Percentiles rank a stretch among this genome's conserved stretches.
Evolutionary conservation across 2,113 vertebrate genomes (phyloP).

Genomic region (Orthonyx spaldingii): DNA sequence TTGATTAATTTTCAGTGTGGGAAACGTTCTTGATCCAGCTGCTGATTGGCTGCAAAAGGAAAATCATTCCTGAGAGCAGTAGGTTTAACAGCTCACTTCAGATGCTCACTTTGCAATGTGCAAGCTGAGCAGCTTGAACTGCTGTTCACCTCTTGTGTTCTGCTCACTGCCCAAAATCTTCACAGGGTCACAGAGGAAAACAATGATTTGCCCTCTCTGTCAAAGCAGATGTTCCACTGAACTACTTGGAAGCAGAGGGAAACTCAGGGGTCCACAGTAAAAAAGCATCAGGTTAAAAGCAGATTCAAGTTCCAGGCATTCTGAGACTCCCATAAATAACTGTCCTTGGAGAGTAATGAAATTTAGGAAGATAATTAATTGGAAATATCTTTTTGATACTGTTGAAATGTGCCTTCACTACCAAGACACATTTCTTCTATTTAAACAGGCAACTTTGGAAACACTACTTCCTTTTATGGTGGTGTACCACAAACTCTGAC

Average conservation of each 20-base stretch:
- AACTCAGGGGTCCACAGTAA: not conserved
- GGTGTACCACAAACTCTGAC: not conserved
- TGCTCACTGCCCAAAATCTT: not conserved
- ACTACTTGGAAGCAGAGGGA: not conserved
- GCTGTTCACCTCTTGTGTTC: not conserved
- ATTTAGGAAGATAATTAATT: constrained; percentile 10
- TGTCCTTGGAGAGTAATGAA: not conserved
- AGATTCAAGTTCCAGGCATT: not conserved
- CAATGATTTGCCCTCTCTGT: not conserved
- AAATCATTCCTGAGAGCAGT: not conserved
- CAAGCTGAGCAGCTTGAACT: constrained; percentile 20
- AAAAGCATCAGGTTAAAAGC: not conserved
- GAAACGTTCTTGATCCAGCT: not conserved
- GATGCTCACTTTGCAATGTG: not conserved
- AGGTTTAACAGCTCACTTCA: not conserved
- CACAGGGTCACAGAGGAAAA: not conserved
- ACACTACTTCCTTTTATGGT: not conserved
- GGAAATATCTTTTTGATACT: not conserved
- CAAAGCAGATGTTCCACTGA: not conserved
- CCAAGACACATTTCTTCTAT: not conserved
- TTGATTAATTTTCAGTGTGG: constrained; percentile 42
- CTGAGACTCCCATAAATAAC: not conserved
- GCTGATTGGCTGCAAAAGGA: not conserved
- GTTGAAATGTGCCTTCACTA: not conserved
- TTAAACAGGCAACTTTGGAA: not conserved